These are phyloP conservation scores for Odontamblyopus rebecca DNA, from an alignment of 2,797 vertebrate genomes.

Conservation along the genomic window DNA sequence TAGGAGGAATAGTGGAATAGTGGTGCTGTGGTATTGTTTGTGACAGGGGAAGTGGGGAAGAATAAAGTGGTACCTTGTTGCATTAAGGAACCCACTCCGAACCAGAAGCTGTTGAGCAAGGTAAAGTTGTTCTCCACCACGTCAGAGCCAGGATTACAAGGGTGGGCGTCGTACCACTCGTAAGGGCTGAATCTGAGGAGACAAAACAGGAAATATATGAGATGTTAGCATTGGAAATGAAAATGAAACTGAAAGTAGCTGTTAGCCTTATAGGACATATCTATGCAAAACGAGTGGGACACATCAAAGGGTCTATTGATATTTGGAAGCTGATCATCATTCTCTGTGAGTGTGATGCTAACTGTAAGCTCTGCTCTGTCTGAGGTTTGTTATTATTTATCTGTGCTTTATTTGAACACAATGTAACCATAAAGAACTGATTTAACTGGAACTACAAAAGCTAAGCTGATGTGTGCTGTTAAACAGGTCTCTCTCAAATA, in stretches of 20 bases:
- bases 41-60: conserved; percentile 36
- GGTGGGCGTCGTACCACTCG: conserved; percentile 97
- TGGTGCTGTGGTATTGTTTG: conserved; percentile 43
- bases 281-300: too few species aligned
- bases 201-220: not conserved
- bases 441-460: too few species aligned
- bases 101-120: conserved; percentile 98
- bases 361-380: too few species aligned
- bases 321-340: too few species aligned
- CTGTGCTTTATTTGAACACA: too few species aligned
- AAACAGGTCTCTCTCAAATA: too few species aligned
- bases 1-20: not conserved
- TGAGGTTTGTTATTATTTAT: too few species aligned
- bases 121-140: conserved; percentile 99
- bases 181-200: conserved; percentile 92
- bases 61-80: conserved; percentile 77
- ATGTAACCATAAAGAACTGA: too few species aligned
- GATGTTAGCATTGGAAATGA: not conserved
- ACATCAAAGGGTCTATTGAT: too few species aligned
- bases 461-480: too few species aligned
- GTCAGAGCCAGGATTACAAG: conserved; percentile 95
- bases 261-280: too few species aligned
- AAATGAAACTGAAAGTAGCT: not conserved
- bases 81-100: conserved; percentile 96
- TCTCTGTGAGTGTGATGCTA: too few species aligned